phyloP scores from a whole-genome alignment of 2,113 vertebrate species.

The Hucho hucho region DNA sequence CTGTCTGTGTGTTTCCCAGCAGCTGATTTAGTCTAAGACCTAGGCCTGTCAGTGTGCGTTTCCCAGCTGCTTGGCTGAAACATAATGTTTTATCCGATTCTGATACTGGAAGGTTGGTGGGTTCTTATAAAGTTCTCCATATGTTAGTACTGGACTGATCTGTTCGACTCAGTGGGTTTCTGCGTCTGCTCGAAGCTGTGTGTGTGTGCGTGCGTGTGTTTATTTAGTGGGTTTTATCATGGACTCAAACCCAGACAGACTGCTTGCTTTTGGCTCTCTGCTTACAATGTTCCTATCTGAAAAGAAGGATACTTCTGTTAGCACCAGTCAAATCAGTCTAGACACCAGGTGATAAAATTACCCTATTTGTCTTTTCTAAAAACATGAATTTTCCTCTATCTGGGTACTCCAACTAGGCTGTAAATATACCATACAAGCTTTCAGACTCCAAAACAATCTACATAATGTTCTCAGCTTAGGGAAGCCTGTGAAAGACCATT shows the following conservation, averaged over 20 bases:
- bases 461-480: neutral
- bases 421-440: neutral
- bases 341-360: no score
- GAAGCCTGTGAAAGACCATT: no score
- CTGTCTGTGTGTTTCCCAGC: constrained; percentile 16
- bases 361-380: no score
- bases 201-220: neutral
- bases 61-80: constrained; percentile 36
- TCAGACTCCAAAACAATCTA: neutral
- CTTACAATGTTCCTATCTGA: neutral
- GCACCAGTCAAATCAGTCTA: no score
- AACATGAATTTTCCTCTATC: no score
- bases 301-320: no score
- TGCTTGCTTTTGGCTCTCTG: constrained; percentile 1
- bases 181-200: neutral
- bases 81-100: constrained; percentile 22
- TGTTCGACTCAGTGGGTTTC: neutral
- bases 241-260: neutral
- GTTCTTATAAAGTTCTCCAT: constrained; percentile 16
- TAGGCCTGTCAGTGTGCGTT: no score
- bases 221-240: neutral
- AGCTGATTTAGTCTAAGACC: no score
- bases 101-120: constrained; percentile 20
- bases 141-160: neutral
- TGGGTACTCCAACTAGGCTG: no score